A percentile compares a stretch with the other conserved stretches of the same genome.
These are phyloP conservation scores for Tetragonisca angustula DNA, from an alignment of 2,888 invertebrate genomes.

Conservation along the genomic window DNA sequence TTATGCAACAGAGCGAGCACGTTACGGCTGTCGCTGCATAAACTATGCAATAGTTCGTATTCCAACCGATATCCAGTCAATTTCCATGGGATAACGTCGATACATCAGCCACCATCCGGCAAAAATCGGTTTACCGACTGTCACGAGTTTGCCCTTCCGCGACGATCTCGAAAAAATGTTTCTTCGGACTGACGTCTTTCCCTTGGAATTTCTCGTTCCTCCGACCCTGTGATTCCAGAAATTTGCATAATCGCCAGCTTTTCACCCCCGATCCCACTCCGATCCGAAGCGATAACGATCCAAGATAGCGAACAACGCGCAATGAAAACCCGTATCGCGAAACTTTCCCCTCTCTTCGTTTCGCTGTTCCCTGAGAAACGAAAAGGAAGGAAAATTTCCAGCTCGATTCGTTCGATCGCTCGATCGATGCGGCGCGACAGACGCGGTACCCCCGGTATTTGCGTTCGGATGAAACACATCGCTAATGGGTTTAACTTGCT, in stretches of 20 bases:
- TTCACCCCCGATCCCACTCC: too few relatives aligned
- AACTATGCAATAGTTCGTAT: slow-evolving; percentile 53
- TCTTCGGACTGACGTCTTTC: too few relatives aligned
- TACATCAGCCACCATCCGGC: background rate
- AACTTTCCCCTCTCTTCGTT: background rate
- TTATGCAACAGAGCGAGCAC: slow-evolving; percentile 8
- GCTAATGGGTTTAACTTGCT: slow-evolving; percentile 58
- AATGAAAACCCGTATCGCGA: background rate
- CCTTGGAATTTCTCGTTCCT: too few relatives aligned
- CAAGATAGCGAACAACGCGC: background rate
- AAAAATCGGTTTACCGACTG: background rate
- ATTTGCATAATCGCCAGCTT: background rate
- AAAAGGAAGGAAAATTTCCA: slow-evolving; percentile 11
- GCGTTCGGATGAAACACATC: slow-evolving; percentile 42
- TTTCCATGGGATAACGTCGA: slow-evolving; percentile 24
- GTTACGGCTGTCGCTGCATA: background rate
- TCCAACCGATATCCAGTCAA: slow-evolving; percentile 43
- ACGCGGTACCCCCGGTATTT: slow-evolving; percentile 44
- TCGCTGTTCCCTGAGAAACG: background rate
- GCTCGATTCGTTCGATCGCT: slow-evolving; percentile 16
- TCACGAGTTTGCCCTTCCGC: background rate
- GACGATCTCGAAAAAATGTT: too few relatives aligned
- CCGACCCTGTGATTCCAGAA: background rate
- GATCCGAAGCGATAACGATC: background rate
- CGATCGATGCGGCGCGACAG: slow-evolving; percentile 14